phyloP scores from a whole-genome alignment of 2,797 vertebrate genomes.

The Hafferia zeledoni region DNA sequence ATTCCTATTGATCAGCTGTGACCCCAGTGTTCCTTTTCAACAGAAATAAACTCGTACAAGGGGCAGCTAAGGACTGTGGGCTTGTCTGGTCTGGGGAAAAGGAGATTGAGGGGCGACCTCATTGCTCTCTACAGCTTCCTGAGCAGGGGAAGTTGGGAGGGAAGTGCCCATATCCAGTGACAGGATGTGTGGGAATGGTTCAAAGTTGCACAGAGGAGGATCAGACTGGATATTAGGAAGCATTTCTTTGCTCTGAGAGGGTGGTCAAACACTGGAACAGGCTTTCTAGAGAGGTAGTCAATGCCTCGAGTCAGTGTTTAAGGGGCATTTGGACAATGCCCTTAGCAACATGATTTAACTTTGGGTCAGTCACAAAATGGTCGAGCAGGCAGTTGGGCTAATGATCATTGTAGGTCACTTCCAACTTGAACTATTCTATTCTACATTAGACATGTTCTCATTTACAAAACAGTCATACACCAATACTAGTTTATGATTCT shows the following conservation, averaged over 20 bases:
- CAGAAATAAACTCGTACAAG: neutral
- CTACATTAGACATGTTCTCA: neutral
- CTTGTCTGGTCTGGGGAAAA: neutral
- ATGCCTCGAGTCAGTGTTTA: fast-evolving
- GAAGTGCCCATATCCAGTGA: neutral
- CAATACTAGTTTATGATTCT: neutral
- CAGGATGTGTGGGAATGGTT: fast-evolving
- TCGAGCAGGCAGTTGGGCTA: neutral
- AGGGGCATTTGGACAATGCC: neutral
- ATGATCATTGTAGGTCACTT: neutral
- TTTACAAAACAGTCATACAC: neutral
- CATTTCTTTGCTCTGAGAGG: neutral
- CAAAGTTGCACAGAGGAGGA: neutral
- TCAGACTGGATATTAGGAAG: neutral
- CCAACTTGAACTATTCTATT: neutral
- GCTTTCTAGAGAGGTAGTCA: neutral
- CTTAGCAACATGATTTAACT: neutral
- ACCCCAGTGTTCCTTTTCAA: neutral
- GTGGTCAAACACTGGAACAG: neutral
- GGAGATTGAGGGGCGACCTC: neutral
- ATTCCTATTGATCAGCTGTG: neutral
- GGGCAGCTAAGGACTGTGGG: neutral
- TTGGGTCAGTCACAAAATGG: neutral
- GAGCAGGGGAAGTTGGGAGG: neutral
- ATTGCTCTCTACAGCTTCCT: neutral